Evolutionary conservation across 2,113 vertebrate genomes (phyloP).

Genomic region (Lepisosteus oculatus): DNA sequence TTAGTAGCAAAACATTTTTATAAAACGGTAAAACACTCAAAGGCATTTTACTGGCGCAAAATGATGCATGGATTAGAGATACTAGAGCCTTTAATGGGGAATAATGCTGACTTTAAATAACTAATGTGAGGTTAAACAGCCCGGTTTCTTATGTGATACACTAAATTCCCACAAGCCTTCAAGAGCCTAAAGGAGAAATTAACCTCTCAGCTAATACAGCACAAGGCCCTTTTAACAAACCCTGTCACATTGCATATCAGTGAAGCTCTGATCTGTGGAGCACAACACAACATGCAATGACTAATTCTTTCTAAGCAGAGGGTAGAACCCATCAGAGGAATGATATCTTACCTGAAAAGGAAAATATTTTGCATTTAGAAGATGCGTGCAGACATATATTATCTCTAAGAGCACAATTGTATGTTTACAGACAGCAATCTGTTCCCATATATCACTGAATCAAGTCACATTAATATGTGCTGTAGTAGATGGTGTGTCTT

Average conservation of each 20-base stretch:
- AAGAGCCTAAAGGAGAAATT: neutral
- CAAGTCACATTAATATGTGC: neutral
- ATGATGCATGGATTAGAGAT: no score
- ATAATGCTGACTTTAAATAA: neutral
- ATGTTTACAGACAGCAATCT: neutral
- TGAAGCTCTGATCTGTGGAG: neutral
- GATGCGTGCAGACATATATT: neutral
- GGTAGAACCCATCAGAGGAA: neutral
- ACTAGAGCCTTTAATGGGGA: no score
- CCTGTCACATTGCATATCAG: neutral
- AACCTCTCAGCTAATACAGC: neutral
- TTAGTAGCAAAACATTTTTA: no score
- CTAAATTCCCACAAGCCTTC: neutral
- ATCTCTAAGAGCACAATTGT: neutral
- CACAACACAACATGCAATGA: neutral
- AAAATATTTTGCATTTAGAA: neutral
- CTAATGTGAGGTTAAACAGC: constrained; percentile 2
- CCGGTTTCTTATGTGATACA: neutral
- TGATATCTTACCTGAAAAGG: neutral
- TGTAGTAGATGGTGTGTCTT: neutral
- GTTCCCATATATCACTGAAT: neutral
- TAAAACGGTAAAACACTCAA: no score
- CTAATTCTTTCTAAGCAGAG: neutral
- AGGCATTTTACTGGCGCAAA: no score
- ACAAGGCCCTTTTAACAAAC: neutral